A percentile compares a stretch with the other conserved stretches of the same genome.
Conservation (phyloP, 2,888 invertebrate genomes). For the Phymatocera aterrima region DNA sequence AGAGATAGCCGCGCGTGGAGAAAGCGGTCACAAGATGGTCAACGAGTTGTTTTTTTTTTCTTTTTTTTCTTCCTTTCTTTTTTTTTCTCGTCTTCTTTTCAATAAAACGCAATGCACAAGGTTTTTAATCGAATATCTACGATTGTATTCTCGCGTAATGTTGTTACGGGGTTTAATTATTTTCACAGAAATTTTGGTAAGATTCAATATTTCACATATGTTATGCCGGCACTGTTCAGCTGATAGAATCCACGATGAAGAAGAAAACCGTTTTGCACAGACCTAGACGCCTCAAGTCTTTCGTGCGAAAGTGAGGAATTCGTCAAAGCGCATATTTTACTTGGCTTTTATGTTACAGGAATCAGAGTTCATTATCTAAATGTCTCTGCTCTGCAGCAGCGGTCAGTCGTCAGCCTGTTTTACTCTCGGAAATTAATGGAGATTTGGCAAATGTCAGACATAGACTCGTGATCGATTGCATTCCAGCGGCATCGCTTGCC, state of each 20-base stretch:
- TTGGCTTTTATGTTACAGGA: background rate
- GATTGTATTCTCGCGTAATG: background rate
- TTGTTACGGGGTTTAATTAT: background rate
- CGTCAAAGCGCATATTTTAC: conserved; percentile 43
- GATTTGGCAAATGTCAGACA: background rate
- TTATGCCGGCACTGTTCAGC: background rate
- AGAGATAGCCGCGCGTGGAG: conserved; percentile 43
- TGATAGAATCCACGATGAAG: background rate
- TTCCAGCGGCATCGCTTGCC: background rate
- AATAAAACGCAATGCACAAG: background rate
- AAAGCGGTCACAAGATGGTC: conserved; percentile 44
- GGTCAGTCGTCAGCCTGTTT: conserved; percentile 43
- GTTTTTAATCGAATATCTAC: too few species aligned
- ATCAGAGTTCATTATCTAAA: conserved; percentile 48
- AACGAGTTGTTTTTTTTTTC: too few species aligned
- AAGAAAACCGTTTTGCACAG: background rate
- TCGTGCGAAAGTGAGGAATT: conserved; percentile 17
- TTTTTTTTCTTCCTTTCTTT: too few species aligned
- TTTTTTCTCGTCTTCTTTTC: too few species aligned
- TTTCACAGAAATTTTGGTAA: background rate
- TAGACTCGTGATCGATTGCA: background rate
- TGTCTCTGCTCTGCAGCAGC: conserved; percentile 47
- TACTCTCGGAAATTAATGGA: conserved; percentile 19
- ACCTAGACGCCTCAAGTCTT: background rate
- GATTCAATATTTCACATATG: background rate